These are phyloP conservation scores for Rhopalosiphum nymphaeae DNA, from an alignment of 2,888 invertebrate genomes.

Conservation along the genomic window DNA sequence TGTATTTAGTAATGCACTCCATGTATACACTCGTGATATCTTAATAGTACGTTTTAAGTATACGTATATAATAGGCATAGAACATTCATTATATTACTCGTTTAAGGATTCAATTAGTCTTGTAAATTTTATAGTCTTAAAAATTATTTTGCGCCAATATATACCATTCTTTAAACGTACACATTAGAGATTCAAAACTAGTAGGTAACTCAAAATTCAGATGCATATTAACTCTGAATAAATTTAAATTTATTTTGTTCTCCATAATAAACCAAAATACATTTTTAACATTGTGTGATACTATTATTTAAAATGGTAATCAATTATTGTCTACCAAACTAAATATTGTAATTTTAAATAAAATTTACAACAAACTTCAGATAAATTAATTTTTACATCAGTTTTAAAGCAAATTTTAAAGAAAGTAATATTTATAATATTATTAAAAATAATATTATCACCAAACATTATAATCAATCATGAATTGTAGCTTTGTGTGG, in stretches of 20 bases:
- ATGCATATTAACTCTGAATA: neutral
- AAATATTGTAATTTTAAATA: neutral
- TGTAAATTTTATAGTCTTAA: neutral
- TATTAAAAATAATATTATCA: neutral
- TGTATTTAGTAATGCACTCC: neutral
- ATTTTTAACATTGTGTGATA: neutral
- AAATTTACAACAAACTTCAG: neutral
- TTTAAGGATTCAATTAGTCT: too few species aligned
- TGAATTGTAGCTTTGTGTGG: neutral
- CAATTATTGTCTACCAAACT: neutral
- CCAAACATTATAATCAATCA: neutral
- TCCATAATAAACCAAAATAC: neutral
- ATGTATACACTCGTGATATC: neutral
- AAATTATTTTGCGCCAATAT: neutral
- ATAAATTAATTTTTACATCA: neutral
- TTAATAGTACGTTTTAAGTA: neutral
- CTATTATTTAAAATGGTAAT: neutral
- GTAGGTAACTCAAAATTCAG: neutral
- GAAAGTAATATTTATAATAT: neutral
- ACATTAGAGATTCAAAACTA: neutral
- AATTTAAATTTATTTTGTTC: neutral
- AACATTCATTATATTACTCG: neutral
- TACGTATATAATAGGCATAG: neutral
- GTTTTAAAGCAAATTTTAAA: neutral
- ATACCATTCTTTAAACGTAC: neutral